phyloP scores from a whole-genome alignment of 2,888 invertebrate genomes.

The Piscicola geometra region DNA sequence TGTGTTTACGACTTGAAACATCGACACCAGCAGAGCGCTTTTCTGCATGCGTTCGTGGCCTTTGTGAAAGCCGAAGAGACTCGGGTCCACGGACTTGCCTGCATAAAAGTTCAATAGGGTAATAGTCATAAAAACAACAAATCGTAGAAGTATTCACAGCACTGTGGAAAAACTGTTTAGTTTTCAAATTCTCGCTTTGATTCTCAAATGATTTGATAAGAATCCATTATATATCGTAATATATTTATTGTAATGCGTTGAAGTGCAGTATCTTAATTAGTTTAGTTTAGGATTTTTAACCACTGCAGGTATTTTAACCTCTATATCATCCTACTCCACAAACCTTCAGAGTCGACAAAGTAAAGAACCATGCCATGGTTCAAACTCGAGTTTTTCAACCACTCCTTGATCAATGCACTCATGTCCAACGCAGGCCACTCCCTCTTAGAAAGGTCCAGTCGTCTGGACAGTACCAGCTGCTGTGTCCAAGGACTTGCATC shows the following conservation, averaged over 20 bases:
- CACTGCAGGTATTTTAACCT: no score
- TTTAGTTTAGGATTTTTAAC: no score
- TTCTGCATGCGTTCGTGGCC: not conserved
- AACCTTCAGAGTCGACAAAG: constrained; percentile 15
- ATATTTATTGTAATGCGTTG: no score
- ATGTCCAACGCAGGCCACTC: not conserved
- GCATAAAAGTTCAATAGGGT: no score
- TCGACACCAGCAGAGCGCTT: constrained; percentile 4
- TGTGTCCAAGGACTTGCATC: not conserved
- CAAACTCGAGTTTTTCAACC: not conserved
- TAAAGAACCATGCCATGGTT: not conserved
- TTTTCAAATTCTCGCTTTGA: no score
- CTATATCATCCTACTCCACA: no score
- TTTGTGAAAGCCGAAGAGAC: not conserved
- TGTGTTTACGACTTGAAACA: not conserved
- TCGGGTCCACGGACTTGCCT: not conserved
- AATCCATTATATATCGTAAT: no score
- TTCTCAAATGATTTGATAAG: no score
- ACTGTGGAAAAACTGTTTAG: no score
- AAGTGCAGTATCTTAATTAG: no score
- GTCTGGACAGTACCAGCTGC: not conserved
- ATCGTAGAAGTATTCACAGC: no score
- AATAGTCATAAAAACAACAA: no score
- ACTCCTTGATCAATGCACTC: not conserved
- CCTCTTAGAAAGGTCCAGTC: not conserved